Conservation (phyloP, 2,888 invertebrate species). For the Falcaria lacertinaria region DNA sequence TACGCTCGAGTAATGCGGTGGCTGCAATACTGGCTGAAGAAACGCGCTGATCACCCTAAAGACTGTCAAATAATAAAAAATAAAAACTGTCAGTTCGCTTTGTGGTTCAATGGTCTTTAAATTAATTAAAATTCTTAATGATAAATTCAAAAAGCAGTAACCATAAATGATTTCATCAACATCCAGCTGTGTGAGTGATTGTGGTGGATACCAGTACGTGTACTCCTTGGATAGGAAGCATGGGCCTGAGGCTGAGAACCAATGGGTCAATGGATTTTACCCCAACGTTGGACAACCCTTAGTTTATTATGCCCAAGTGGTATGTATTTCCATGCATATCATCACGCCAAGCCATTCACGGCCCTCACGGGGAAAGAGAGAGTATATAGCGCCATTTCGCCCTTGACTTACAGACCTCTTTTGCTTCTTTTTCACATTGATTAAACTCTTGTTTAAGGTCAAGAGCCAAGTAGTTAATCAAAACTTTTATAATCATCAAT, state of each 20-base stretch:
- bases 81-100: not conserved
- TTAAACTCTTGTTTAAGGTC: no score
- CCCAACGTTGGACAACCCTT: constrained; percentile 43
- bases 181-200: constrained; percentile 37
- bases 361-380: constrained; percentile 8
- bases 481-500: no score
- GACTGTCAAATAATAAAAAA: not conserved
- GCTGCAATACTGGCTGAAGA: no score
- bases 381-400: no score
- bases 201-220: constrained; percentile 20
- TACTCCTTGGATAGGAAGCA: constrained; percentile 10
- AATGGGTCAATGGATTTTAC: constrained; percentile 25
- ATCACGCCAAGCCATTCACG: no score
- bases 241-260: constrained; percentile 6
- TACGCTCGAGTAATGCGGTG: no score
- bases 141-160: not conserved
- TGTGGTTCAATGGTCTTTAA: no score
- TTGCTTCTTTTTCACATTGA: no score
- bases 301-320: constrained; percentile 53
- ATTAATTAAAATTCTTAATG: not conserved
- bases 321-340: constrained; percentile 26
- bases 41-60: no score
- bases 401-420: no score
- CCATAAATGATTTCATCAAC: constrained; percentile 42
- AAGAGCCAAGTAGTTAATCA: no score